Evolutionary conservation across 23 tunicate species (phyloP).

Genomic region (Ascidia mentula): DNA sequence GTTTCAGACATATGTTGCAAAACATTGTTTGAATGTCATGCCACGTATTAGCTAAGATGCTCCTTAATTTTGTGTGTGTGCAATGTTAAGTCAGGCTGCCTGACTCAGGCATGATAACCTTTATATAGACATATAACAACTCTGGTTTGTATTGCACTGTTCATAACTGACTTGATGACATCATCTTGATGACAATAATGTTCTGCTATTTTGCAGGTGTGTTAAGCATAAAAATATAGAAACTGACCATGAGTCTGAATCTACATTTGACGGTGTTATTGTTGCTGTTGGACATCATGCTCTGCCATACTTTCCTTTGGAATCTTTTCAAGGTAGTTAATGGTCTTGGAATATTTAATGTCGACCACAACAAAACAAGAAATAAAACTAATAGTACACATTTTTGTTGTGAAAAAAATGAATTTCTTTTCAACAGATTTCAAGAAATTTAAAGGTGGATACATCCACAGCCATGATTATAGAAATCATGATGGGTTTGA

Average conservation of each 20-base stretch:
- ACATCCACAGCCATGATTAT: conserved; percentile 66
- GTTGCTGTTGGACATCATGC: conserved; percentile 87
- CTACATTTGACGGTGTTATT: conserved; percentile 64
- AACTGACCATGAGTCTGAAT: background rate
- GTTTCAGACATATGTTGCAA: background rate
- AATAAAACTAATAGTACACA: background rate
- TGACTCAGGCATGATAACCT: too few relatives aligned
- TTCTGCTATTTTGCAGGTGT: background rate
- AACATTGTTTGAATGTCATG: background rate
- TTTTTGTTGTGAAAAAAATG: background rate
- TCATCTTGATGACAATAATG: too few relatives aligned
- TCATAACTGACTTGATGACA: too few relatives aligned
- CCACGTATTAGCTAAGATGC: too few relatives aligned
- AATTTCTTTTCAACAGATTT: conserved; percentile 33
- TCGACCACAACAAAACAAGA: background rate
- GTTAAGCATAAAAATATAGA: conserved; percentile 17
- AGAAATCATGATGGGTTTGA: conserved; percentile 31
- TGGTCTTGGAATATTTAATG: background rate
- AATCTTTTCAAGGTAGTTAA: conserved; percentile 43
- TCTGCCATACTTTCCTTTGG: conserved; percentile 46
- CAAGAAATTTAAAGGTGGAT: conserved; percentile 47
- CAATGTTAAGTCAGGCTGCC: too few relatives aligned
- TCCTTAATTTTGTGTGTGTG: too few relatives aligned
- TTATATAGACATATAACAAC: too few relatives aligned
- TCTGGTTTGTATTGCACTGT: too few relatives aligned